Evolutionary conservation across 2,113 vertebrate species (phyloP), one percentile per base, ranked within the genome.

Genomic region (Spermophilus dauricus): DNA sequence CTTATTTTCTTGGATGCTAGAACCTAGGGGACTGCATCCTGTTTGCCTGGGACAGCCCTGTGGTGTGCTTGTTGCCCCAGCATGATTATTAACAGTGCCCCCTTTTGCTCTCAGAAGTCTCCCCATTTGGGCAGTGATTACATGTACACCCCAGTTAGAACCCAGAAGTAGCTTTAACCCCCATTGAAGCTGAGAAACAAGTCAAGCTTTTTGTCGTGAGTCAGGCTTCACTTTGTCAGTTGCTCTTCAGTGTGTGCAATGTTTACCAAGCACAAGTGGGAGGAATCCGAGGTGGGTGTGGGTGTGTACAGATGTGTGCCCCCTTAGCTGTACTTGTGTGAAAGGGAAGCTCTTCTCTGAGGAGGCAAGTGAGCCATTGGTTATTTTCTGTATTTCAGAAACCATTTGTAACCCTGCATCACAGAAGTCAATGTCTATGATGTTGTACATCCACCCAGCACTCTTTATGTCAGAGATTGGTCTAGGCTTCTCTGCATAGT

Each of bases 341-440:
- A 30, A 42, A 22, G 45, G 67, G 17, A 32, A 26, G 45, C 11
- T 13, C 45, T 58, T 58, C 20, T 88, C 63, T 13, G 22, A 53
- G 42, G 84, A 48, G 14, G 56, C 69, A 4, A 4, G 17, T 42
- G 61, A 65, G 72, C 56, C 56, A 24, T 6, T 32, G 69, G n/a
- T 11, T 30, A 2, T 97, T 91, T 11, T 81, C 48, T 98, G 20
- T 98, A 70, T 98, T 98, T 53, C 97, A 99, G 99, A 99, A 94
- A 99, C 99, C 7, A 99, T 99, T 61, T 99, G 99, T 61, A 99
- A 99, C 96, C 99, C 99, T 0, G 99, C 99, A 9, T 99, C 99
- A 0, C 99, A 99, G 58, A 99, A 99, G 95, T 99, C 99, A 26
- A 99, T 99, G 98, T 98, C 99, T 2, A 99, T 98, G 2, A 98